phyloP scores from a whole-genome alignment of 2,797 vertebrate genomes.

The Astyanax mexicanus region DNA sequence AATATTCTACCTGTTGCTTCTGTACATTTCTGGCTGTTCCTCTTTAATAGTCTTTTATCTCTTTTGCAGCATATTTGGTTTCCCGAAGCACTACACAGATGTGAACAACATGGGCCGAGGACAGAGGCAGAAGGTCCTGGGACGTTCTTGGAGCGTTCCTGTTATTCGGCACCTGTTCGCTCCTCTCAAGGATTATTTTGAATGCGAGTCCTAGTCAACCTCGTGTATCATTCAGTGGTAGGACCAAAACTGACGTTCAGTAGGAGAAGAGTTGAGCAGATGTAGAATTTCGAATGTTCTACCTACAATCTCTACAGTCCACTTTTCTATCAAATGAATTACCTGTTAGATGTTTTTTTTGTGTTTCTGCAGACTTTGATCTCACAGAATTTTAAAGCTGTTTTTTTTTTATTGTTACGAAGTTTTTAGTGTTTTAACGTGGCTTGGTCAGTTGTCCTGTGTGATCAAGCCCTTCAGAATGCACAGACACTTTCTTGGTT shows the following conservation, averaged over 20 bases:
- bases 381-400: constrained; percentile 23
- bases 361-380: constrained; percentile 34
- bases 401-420: constrained; percentile 46
- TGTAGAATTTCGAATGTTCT: background rate
- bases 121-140: constrained; percentile 90
- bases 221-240: constrained; percentile 13
- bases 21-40: too few relatives aligned
- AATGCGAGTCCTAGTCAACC: constrained; percentile 79
- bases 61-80: constrained; percentile 89
- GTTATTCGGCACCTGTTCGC: constrained; percentile 95
- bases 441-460: constrained; percentile 41
- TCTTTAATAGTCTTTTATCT: background rate
- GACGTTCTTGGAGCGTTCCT: constrained; percentile 92
- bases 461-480: constrained; percentile 52
- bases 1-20: too few relatives aligned
- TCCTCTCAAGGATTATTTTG: constrained; percentile 95
- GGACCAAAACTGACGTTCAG: constrained; percentile 23
- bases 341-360: constrained; percentile 1
- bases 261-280: background rate
- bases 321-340: constrained; percentile 16
- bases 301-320: background rate
- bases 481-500: constrained; percentile 58
- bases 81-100: constrained; percentile 93
- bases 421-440: constrained; percentile 45
- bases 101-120: constrained; percentile 87